Evolutionary conservation across 2,888 invertebrate species (phyloP).

Genomic region (Cantharis lateralis): DNA sequence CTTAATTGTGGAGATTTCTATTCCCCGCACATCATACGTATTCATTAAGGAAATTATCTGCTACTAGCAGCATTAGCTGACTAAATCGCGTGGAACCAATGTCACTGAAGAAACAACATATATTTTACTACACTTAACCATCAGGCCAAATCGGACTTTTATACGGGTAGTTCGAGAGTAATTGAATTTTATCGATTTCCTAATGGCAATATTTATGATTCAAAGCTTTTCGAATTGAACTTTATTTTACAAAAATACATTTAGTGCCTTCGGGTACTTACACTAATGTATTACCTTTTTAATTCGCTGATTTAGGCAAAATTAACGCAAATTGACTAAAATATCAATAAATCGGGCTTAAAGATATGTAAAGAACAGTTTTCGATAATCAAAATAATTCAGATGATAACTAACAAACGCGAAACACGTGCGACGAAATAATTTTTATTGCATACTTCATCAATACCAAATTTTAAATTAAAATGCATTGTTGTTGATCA

Average conservation of each 20-base stretch:
- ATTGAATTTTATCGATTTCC: conserved; percentile 32
- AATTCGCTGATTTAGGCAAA: not conserved
- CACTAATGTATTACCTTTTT: not conserved
- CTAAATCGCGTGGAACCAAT: conserved; percentile 43
- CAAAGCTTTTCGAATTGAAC: conserved; percentile 11
- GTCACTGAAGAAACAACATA: conserved; percentile 39
- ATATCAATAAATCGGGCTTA: not conserved
- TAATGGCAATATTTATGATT: conserved; percentile 25
- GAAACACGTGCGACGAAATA: no score
- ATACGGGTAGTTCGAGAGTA: conserved; percentile 30
- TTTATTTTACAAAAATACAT: not conserved
- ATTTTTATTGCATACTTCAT: no score
- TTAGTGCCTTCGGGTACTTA: not conserved
- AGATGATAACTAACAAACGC: not conserved
- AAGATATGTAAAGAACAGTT: not conserved
- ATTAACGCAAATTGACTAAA: not conserved
- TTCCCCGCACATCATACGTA: conserved; percentile 44
- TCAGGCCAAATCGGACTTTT: conserved; percentile 26
- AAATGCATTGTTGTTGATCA: no score
- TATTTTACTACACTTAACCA: conserved; percentile 35
- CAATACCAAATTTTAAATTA: no score
- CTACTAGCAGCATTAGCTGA: conserved; percentile 41
- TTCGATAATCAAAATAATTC: no score
- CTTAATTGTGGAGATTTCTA: conserved; percentile 44
- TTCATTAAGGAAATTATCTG: conserved; percentile 45